phyloP scores from a whole-genome alignment of 2,797 vertebrate genomes.

The Buceros bicornis region DNA sequence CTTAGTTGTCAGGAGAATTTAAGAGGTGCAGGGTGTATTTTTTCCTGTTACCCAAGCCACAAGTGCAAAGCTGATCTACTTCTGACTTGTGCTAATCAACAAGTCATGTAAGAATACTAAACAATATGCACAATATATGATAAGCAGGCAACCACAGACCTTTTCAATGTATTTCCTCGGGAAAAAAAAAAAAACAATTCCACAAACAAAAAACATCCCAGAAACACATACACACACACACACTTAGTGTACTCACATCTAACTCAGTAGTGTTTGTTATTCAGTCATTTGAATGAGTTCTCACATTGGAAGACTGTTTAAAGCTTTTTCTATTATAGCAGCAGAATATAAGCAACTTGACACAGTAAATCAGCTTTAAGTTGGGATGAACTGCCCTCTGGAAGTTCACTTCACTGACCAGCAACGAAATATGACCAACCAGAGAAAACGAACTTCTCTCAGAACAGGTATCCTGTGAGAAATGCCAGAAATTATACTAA shows the following conservation, averaged over 20 bases:
- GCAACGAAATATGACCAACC: neutral
- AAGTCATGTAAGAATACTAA: neutral
- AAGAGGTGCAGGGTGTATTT: neutral
- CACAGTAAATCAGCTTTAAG: neutral
- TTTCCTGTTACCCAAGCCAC: neutral
- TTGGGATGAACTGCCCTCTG: neutral
- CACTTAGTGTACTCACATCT: neutral
- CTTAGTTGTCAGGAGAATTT: neutral
- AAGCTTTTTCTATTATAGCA: neutral
- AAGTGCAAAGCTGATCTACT: neutral
- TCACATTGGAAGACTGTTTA: neutral
- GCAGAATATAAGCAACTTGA: neutral
- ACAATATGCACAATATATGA: neutral
- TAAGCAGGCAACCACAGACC: neutral
- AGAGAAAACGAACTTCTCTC: neutral
- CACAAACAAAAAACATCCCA: neutral
- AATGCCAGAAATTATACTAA: neutral
- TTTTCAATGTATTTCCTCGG: neutral
- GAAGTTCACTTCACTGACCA: neutral
- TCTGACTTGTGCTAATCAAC: neutral
- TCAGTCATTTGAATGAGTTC: neutral
- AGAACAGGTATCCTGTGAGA: neutral
- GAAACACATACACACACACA: neutral
- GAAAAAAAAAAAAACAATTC: accelerated
- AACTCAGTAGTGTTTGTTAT: neutral